Base-by-base conservation (phyloP, 2,113 vertebrate species). In the Paralichthys olivaceus region DNA sequence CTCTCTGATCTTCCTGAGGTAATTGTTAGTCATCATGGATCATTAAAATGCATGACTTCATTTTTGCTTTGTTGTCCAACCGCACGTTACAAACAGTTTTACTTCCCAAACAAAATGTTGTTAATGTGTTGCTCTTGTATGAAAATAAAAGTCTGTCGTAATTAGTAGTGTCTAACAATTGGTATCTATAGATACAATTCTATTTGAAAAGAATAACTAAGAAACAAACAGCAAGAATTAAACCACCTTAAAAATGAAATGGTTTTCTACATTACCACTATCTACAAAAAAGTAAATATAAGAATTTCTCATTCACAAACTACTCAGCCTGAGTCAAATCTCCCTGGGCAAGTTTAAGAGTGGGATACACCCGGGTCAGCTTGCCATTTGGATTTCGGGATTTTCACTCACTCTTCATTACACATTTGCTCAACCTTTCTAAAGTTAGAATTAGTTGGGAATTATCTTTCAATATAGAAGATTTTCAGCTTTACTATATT, bases 1-100 rank as follows among this genome's bases (percentile, higher is more conserved):
- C 17, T 63, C 26, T 81, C 53, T 80, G 43, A 86, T 84, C 69
- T 82, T 75, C 34, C 59, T 70, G 23, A 45, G 65, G 32, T 69
- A 60, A 79, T 40, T 64, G 59, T 8, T 3, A 32, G 17, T 72
- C 65, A 85, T 75, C 49, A 40, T 81, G 70, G 76, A 65, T 87
- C 47, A 70, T 79, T 86, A 51, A 85, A 80, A 65, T 20, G 9
- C 66, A 53, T 43, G 57, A 63, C 47, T 75, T 19, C 58, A 72
- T 69, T 80, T 56, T 43, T 49, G 32, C 64, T 81, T 72, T 59
- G 51, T 63, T 72, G 53, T 67, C 47, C 28, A 32, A 14, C 32
- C 4, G 22, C 22, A 69, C 6, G n/a, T 7, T 57, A 23, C 28
- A 51, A 40, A 26, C 55, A 28, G 20, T 25, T 29, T n/a, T 17